A percentile compares a stretch with the other conserved stretches of the same genome.
Conservation (phyloP, 2,113 vertebrate species). For the Hoplias malabaricus region DNA sequence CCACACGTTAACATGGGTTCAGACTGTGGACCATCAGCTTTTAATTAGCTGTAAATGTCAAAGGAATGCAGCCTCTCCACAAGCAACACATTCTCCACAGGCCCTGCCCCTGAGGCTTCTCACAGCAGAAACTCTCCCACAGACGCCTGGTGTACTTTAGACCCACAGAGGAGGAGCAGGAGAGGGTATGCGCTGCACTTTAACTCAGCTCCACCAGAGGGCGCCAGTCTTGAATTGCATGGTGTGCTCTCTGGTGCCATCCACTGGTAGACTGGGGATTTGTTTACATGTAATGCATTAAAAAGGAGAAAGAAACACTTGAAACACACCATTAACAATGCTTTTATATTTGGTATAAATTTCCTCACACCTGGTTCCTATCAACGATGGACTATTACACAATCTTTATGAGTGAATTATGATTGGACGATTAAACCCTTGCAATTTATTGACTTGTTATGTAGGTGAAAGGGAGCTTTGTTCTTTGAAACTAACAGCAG, state of each 20-base stretch:
- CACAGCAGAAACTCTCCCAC: constrained; percentile 56
- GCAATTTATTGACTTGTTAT: too few relatives aligned
- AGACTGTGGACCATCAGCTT: constrained; percentile 66
- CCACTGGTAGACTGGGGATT: not conserved
- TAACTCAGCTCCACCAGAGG: constrained; percentile 35
- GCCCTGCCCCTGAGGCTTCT: constrained; percentile 48
- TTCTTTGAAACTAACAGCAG: constrained; percentile 72
- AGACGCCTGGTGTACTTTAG: constrained; percentile 45
- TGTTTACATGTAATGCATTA: not conserved
- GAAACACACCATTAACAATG: too few relatives aligned
- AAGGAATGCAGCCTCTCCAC: constrained; percentile 61
- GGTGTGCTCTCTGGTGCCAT: not conserved
- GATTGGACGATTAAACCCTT: too few relatives aligned
- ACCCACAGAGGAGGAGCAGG: constrained; percentile 14
- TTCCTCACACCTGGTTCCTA: too few relatives aligned
- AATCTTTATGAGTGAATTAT: too few relatives aligned
- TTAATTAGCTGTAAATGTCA: constrained; percentile 69
- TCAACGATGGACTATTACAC: too few relatives aligned
- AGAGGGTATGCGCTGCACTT: constrained; percentile 4
- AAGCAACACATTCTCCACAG: constrained; percentile 58
- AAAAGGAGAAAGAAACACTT: too few relatives aligned
- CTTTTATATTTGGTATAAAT: too few relatives aligned
- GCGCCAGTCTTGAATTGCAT: not conserved
- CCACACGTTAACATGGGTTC: constrained; percentile 45
- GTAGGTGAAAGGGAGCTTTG: constrained; percentile 24